Conservation (phyloP, 2,113 vertebrate species). For the Phycodurus eques region DNA sequence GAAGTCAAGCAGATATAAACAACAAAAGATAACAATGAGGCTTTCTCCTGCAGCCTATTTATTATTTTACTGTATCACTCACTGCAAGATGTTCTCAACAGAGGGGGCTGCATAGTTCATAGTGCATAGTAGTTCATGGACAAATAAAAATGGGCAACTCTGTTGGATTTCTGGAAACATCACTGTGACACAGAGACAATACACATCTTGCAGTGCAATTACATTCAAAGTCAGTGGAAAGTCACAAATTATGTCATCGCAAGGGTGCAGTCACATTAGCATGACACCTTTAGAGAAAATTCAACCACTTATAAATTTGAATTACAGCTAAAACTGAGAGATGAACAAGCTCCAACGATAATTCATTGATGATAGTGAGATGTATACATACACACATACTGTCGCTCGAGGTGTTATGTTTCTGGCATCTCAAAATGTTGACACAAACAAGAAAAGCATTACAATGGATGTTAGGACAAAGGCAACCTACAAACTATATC, state of each 20-base stretch:
- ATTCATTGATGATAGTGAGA: neutral
- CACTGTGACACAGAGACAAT: neutral
- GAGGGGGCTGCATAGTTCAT: neutral
- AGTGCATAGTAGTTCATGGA: constrained; percentile 10
- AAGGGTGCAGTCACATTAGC: too few species aligned
- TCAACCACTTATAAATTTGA: neutral
- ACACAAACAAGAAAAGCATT: neutral
- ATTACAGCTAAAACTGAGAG: neutral
- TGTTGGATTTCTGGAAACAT: constrained; percentile 15
- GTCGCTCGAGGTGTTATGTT: neutral
- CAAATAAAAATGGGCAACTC: constrained; percentile 39
- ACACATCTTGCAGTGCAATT: neutral
- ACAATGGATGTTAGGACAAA: neutral
- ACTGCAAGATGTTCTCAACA: constrained; percentile 52
- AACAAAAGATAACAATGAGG: constrained; percentile 60
- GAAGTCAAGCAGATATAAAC: constrained; percentile 58
- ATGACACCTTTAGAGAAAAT: neutral
- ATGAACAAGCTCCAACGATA: neutral
- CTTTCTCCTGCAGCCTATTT: constrained; percentile 47
- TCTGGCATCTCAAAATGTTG: neutral
- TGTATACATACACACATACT: neutral
- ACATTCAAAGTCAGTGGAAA: neutral
- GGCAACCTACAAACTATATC: neutral
- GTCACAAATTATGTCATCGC: neutral
- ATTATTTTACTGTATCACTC: constrained; percentile 50